These are phyloP conservation scores for Petaurus breviceps DNA, from an alignment of 2,113 vertebrate species.

Conservation along the genomic window DNA sequence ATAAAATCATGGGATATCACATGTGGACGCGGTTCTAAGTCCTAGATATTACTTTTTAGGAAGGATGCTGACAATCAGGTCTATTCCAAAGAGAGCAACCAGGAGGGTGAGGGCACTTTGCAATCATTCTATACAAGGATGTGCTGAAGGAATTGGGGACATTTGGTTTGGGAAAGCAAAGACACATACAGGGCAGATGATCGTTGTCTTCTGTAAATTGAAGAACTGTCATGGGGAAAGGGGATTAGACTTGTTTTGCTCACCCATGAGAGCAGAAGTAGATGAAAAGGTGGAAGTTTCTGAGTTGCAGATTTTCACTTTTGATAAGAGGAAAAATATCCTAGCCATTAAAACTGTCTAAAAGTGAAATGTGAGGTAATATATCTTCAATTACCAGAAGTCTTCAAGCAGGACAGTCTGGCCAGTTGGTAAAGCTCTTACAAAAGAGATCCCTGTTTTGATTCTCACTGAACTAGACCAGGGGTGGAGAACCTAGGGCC, in stretches of 20 bases:
- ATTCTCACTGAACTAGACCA: background rate
- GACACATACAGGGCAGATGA: background rate
- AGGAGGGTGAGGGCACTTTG: background rate
- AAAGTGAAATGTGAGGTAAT: too few relatives aligned
- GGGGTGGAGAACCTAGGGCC: too few relatives aligned
- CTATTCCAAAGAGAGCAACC: background rate
- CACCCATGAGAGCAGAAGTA: background rate
- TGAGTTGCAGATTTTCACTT: background rate
- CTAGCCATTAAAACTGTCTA: background rate
- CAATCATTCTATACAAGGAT: background rate
- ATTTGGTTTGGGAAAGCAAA: background rate
- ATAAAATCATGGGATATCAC: background rate
- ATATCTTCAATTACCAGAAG: too few relatives aligned
- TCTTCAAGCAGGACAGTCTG: background rate
- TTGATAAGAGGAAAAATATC: background rate
- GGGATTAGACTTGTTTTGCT: background rate
- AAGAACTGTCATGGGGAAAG: background rate
- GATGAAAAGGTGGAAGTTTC: background rate
- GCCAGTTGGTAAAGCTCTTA: background rate
- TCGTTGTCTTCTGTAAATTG: background rate
- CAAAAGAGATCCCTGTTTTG: background rate
- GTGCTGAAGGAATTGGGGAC: background rate
- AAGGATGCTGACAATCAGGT: background rate
- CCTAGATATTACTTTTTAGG: background rate
- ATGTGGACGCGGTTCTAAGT: background rate